A percentile compares a stretch with the other conserved stretches of the same genome.
phyloP scores from a whole-genome alignment of 35 echinoderm and acorn worm species.

The Apostichopus japonicus region DNA sequence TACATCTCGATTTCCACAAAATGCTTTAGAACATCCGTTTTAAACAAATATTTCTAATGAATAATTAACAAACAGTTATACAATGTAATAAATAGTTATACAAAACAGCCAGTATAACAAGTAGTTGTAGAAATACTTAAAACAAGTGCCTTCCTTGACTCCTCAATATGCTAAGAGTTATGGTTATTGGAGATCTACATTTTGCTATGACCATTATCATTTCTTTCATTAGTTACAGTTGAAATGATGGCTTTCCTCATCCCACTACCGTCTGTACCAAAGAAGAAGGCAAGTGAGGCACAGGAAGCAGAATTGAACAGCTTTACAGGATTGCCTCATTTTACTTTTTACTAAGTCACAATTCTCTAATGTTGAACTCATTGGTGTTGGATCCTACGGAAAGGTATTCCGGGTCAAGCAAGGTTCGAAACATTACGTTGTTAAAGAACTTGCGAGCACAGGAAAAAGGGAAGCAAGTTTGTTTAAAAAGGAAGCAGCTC shows the following conservation, averaged over 20 bases:
- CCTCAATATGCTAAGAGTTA: too few relatives aligned
- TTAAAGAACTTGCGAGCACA: background rate
- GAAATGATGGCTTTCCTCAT: background rate
- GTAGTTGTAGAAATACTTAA: too few relatives aligned
- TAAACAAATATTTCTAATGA: too few relatives aligned
- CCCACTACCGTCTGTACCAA: background rate
- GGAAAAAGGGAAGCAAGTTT: background rate
- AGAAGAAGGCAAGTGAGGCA: background rate
- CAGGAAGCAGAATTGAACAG: background rate
- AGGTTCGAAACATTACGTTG: background rate
- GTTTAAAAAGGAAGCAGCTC: constrained; percentile 4
- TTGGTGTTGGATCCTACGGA: background rate
- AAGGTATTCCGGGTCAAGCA: background rate
- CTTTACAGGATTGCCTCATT: background rate
- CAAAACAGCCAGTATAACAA: too few relatives aligned
- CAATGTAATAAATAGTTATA: too few relatives aligned
- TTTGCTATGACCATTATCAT: too few relatives aligned
- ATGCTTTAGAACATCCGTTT: too few relatives aligned
- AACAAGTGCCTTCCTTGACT: too few relatives aligned
- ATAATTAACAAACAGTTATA: too few relatives aligned
- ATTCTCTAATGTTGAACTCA: constrained; percentile 7
- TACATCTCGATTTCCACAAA: too few relatives aligned
- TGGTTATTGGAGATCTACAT: too few relatives aligned
- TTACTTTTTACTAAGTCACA: background rate
- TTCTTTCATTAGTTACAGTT: background rate